Evolutionary conservation across 2,113 vertebrate species (phyloP), one percentile per base, ranked within the genome.

Genomic region (Sapajus apella): DNA sequence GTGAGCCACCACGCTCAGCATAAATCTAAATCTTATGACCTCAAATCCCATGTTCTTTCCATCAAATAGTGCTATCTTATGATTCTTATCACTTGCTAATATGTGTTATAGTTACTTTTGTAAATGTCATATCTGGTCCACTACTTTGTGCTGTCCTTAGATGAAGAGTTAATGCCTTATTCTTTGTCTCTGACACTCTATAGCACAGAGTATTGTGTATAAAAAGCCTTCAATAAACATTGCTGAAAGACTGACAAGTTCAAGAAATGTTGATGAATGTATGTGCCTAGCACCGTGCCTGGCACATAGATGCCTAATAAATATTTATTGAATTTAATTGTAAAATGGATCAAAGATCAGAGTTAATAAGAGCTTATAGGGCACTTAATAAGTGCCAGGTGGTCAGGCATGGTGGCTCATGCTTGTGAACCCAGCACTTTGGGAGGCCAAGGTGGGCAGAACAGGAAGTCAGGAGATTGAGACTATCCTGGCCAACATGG

Each of bases 311-410:
- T 93, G 25, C n/a, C 32, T 95, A 55, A 83, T 77, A 50, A 37
- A 52, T 79, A 50, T 52, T 70, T 89, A 72, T 72, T 93, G 72
- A 85, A 70, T 92, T 96, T 94, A 84, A 88, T 85, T 96, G 64
- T 93, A 88, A 95, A 88, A 37, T 93, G 43, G 66, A 75, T 80
- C 81, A 94, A 91, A 73, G 27, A 17, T 52, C 13, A 40, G 37
- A 70, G 58, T 95, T 95, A 95, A 43, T 64, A 90, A 92, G 32
- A 61, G 35, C 20, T 92, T 87, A 52, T 35, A 43, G 92, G 70
- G 7, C 47, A 92, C 52, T 77, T 68, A 72, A 20, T 85, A 93
- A 96, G 50, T 72, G 52, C 45, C 27, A 79, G 55, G 32, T 6
- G 27, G 30, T 27, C 30, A 30, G 61, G 61, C 61, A 32, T 13